Evolutionary conservation across 2,888 invertebrate species (phyloP), one percentile per base, ranked within the genome.

Genomic region (Tyria jacobaeae): DNA sequence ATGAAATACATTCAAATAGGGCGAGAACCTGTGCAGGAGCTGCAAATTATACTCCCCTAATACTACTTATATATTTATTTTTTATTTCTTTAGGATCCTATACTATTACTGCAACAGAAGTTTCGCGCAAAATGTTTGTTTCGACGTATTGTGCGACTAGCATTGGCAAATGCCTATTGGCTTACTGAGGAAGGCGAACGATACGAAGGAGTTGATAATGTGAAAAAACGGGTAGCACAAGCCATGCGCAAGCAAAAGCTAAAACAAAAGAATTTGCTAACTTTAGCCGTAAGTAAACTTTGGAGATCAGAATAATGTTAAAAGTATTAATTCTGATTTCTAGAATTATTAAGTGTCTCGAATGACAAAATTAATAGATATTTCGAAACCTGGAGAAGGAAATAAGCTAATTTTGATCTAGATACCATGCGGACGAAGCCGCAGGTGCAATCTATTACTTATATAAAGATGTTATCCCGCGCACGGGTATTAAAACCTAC

Each of bases 131-230:
- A 94, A 83, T 90, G 93, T 63, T 85, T 89, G 60, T 96, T 96
- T 72, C 93, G 93, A 50, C 95, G 94, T 2, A 70, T 95, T 0
- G 94, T 94, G 0, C 94, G 95, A 1, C 78, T 94, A 68, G 95
- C 95, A 0, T 90, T 95, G 73, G 91, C 92, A 7, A 96, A 96
- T 78, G 71, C 89, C 0, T 91, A 90, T 68, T 95, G 95, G 95
- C 73, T 96, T 62, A 89, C 89, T 35, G 95, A 95, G 71, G 89
- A 87, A 12, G 79, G 88, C 0, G 92, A 91, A 27, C 81, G 90
- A 0, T 92, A 92, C 62, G 88, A 90, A 64, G 94, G 94, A 0
- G 78, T 92, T 1, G 94, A 92, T 62, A 93, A 95, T 66, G 95
- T 95, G 3, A 90, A 91, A 76, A 89, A 92, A 52, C 94, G 95